Evolutionary conservation across 1,140 invertebrate genomes (phyloP).

Genomic region (Pachypsylla venusta): DNA sequence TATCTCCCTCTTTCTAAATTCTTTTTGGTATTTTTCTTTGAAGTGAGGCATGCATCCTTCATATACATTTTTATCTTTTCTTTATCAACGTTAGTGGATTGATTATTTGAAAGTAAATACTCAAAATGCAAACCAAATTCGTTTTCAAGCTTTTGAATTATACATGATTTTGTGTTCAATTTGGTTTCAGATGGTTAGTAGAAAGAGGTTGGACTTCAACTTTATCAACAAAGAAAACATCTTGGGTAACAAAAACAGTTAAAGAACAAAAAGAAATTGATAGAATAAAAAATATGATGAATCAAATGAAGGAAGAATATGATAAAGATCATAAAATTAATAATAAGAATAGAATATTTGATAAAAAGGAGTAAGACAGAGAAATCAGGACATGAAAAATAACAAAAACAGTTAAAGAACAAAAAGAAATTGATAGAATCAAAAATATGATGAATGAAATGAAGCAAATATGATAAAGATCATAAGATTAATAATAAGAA

Average conservation of each 20-base stretch:
- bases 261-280: neutral
- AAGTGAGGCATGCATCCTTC: too few relatives aligned
- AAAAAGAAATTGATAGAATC: neutral
- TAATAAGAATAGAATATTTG: neutral
- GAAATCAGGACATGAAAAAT: too few relatives aligned
- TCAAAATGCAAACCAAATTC: too few relatives aligned
- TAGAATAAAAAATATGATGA: neutral
- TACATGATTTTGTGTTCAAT: too few relatives aligned
- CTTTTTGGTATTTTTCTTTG: too few relatives aligned
- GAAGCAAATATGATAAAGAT: neutral
- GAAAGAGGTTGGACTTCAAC: neutral
- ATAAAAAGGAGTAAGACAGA: too few relatives aligned
- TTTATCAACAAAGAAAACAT: neutral
- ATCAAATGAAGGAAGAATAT: neutral
- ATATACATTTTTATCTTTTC: too few relatives aligned
- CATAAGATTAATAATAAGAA: neutral
- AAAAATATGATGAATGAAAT: neutral
- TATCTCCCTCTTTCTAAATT: too few relatives aligned
- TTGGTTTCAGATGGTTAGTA: conserved; percentile 1
- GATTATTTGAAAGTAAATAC: too few relatives aligned
- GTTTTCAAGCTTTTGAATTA: too few relatives aligned
- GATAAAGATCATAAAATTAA: neutral
- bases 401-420: neutral
- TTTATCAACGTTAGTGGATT: too few relatives aligned
- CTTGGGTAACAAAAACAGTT: neutral